phyloP scores from a whole-genome alignment of 23 tunicate species.

The Halocynthia roretzi region DNA sequence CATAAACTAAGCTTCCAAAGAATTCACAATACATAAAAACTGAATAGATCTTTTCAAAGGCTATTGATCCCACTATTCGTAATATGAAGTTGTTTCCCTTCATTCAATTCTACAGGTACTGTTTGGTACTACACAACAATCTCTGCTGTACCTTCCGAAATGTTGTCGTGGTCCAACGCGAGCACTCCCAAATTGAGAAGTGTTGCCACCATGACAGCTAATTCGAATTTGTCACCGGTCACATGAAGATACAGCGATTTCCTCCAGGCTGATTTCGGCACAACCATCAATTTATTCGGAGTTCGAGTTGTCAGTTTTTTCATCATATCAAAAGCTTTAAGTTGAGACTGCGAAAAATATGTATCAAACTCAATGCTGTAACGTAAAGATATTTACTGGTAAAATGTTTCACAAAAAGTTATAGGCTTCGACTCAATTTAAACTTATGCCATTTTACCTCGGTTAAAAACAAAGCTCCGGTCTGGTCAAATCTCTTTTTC shows the following conservation, averaged over 20 bases:
- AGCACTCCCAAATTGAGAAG: constrained; percentile 56
- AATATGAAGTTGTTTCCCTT: too few relatives aligned
- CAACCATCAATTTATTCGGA: constrained; percentile 44
- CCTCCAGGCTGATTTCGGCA: constrained; percentile 60
- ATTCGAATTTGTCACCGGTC: constrained; percentile 72
- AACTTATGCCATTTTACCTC: constrained; percentile 32
- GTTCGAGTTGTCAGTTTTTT: constrained; percentile 63
- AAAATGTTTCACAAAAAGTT: too few relatives aligned
- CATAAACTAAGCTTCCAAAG: not conserved
- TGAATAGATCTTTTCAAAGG: too few relatives aligned
- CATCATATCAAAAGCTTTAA: constrained; percentile 51
- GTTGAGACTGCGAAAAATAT: constrained; percentile 44
- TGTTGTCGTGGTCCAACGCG: constrained; percentile 70
- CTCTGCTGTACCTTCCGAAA: constrained; percentile 20
- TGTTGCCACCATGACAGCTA: constrained; percentile 52
- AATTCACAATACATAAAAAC: too few relatives aligned
- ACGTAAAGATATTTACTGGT: too few relatives aligned
- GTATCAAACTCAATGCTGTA: too few relatives aligned
- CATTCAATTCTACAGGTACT: too few relatives aligned
- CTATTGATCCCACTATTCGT: too few relatives aligned
- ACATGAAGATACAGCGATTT: constrained; percentile 42
- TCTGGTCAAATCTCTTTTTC: constrained; percentile 53
- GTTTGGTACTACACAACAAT: too few relatives aligned
- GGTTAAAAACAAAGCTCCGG: constrained; percentile 46
- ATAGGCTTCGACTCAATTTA: not conserved